phyloP scores from a whole-genome alignment of 2,113 vertebrate genomes.

The Athene noctua region DNA sequence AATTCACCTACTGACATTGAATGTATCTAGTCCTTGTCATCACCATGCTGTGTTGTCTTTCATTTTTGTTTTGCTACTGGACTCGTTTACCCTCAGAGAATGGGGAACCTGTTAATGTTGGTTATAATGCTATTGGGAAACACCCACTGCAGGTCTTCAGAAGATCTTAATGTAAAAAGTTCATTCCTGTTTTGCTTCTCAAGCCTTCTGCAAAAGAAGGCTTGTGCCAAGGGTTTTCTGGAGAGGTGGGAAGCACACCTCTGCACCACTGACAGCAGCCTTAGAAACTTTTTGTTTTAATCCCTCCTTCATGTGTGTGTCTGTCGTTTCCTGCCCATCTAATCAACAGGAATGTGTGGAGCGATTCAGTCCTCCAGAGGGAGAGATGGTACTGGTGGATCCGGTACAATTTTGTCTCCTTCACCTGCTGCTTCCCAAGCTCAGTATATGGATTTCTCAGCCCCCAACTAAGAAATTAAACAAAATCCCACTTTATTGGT shows the following conservation, averaged over 20 bases:
- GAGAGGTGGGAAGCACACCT: background rate
- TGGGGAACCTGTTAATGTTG: background rate
- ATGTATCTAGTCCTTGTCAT: conserved; percentile 56
- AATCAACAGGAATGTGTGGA: background rate
- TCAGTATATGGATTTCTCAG: background rate
- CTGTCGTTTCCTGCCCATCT: background rate
- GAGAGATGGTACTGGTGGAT: background rate
- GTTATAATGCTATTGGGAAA: background rate
- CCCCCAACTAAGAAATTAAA: background rate
- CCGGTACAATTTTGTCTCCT: background rate
- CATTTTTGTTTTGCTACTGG: conserved; percentile 18
- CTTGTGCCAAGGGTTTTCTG: background rate
- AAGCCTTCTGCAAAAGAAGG: background rate
- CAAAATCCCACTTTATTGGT: background rate
- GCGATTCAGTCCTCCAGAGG: background rate
- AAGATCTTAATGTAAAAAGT: background rate
- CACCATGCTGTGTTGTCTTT: conserved; percentile 61
- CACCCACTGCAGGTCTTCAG: background rate
- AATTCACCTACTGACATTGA: conserved; percentile 67
- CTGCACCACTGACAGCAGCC: background rate
- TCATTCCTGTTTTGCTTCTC: background rate
- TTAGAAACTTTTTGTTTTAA: background rate
- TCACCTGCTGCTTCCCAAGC: background rate
- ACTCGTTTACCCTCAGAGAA: background rate
- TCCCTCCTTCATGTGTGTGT: background rate